Conservation (phyloP, 64 coral and sea anemone genomes). For the Porites lutea region DNA sequence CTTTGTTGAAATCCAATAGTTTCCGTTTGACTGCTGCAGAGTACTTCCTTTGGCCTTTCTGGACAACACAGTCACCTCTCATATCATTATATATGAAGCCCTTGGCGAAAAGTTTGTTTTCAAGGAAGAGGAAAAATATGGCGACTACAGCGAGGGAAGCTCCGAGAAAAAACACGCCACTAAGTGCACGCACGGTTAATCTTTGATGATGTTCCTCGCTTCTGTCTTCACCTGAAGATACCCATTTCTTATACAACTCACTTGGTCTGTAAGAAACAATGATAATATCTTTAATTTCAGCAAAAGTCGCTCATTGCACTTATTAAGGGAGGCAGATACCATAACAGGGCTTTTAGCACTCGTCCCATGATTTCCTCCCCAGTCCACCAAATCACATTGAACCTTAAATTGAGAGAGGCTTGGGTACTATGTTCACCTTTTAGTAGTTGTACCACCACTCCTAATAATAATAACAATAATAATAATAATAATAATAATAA, state of each 20-base stretch:
- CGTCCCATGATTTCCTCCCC: no score
- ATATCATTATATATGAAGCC: constrained; percentile 77
- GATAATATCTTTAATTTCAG: background rate
- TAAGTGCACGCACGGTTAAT: constrained; percentile 61
- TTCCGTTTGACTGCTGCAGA: constrained; percentile 74
- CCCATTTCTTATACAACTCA: constrained; percentile 94
- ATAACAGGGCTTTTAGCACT: no score
- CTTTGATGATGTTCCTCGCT: constrained; percentile 77
- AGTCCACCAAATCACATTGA: no score
- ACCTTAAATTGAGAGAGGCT: no score
- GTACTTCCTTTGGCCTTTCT: constrained; percentile 37
- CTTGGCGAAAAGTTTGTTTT: constrained; percentile 79
- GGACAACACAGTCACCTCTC: background rate
- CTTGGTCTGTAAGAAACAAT: constrained; percentile 71
- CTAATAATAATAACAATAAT: no score
- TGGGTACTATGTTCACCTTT: no score
- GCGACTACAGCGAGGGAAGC: constrained; percentile 65
- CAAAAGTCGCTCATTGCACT: no score
- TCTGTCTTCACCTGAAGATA: constrained; percentile 59
- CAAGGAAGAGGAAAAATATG: constrained; percentile 74
- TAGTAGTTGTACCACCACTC: no score
- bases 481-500: no score
- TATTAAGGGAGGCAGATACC: no score
- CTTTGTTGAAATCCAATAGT: constrained; percentile 46
- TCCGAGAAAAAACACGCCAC: constrained; percentile 87